Base-by-base conservation (phyloP, 1,140 invertebrate genomes). In the Aphidius gifuensis region DNA sequence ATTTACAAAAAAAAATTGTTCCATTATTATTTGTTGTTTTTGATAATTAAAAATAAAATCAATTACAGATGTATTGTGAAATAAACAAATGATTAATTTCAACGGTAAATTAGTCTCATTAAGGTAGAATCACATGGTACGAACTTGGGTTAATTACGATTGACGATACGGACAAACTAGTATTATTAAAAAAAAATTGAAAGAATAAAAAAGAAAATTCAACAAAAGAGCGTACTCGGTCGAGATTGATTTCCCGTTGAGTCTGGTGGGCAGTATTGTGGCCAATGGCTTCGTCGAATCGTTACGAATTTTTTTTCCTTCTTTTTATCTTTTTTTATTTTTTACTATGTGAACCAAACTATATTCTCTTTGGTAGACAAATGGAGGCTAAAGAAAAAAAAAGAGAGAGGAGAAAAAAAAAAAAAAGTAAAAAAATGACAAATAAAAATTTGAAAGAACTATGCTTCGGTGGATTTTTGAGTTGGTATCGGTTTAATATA, bases 401-500 rank as follows among this genome's bases (percentile, higher is more conserved):
- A 39, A 58, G 42, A 57, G 44, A 5, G 43, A 21, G 55, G 16
- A 45, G 44, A 11, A 39, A 43, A 21, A 47, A n/a, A n/a, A n/a
- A n/a, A 40, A 11, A 42, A 42, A 45, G 40, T 44, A 44, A 9
- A 38, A 38, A 58, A 32, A 46, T 51, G 39, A 54, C 44, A n/a
- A 47, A 39, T 40, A 53, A 56, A 44, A 64, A 60, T 57, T 61
- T 61, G 23, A 32, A 32, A 32, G 23, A 32, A 32, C 23, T 32
- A 32, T 32, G 56, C 53, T 54, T 60, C 49, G 60, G 62, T 69
- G 66, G 62, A 66, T 67, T 69, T 62, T 69, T 65, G 62, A 63
- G 64, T 65, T 62, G 67, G 61, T 66, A 63, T 67, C 65, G 64
- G 61, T 73, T 74, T 72, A 67, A 73, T 71, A 73, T 68, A 69